Evolutionary conservation across 2,797 vertebrate genomes (phyloP).

Genomic region (Acanthopagrus latus): DNA sequence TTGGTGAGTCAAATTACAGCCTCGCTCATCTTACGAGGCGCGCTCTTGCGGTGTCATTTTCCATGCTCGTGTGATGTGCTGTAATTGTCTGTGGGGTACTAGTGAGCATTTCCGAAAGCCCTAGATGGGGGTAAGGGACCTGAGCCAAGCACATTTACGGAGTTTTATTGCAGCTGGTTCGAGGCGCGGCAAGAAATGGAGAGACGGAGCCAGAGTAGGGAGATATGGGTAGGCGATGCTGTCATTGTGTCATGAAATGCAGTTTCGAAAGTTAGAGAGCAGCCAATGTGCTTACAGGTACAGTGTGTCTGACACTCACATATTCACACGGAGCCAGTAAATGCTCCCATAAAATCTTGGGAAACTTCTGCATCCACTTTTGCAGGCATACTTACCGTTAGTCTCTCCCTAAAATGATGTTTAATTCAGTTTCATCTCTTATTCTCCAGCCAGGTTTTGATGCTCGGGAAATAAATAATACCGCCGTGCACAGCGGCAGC

Average conservation of each 20-base stretch:
- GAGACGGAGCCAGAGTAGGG: constrained; percentile 34
- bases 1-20: not conserved
- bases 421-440: constrained; percentile 61
- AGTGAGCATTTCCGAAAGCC: constrained; percentile 37
- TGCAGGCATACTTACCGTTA: not conserved
- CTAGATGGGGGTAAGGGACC: constrained; percentile 37
- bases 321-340: constrained; percentile 17
- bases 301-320: constrained; percentile 42
- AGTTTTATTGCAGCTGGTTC: constrained; percentile 52
- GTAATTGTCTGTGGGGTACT: constrained; percentile 50
- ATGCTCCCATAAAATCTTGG: constrained; percentile 12
- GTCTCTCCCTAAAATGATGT: constrained; percentile 48
- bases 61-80: constrained; percentile 29
- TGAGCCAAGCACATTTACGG: constrained; percentile 43
- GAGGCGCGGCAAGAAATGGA: constrained; percentile 28
- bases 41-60: constrained; percentile 26
- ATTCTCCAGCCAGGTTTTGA: constrained; percentile 42
- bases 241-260: constrained; percentile 67
- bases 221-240: constrained; percentile 39
- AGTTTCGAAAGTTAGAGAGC: constrained; percentile 58
- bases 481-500: constrained; percentile 1
- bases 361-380: constrained; percentile 46
- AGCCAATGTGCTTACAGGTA: constrained; percentile 57
- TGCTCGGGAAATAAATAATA: constrained; percentile 48
- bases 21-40: constrained; percentile 8